phyloP scores from a whole-genome alignment of 2,797 vertebrate genomes.

The Brachymystax lenok region DNA sequence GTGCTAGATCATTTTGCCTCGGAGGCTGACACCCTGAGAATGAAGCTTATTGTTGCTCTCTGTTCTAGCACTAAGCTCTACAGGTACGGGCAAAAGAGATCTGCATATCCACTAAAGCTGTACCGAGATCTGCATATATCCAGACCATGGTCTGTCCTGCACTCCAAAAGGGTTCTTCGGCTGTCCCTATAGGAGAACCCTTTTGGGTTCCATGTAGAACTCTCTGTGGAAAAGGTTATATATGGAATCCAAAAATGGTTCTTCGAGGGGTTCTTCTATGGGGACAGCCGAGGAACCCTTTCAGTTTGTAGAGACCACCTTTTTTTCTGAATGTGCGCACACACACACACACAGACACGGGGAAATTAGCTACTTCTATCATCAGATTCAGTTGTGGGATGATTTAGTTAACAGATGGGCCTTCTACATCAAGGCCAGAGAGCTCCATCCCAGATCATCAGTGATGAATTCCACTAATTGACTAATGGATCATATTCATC shows the following conservation, averaged over 20 bases:
- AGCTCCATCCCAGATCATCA: conserved; percentile 6
- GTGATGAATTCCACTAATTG: conserved; percentile 27
- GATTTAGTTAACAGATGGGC: conserved; percentile 25
- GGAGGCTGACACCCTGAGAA: not conserved
- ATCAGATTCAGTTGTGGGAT: not conserved
- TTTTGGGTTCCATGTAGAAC: too few species aligned
- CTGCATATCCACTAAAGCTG: not conserved
- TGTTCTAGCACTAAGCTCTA: not conserved
- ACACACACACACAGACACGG: not conserved
- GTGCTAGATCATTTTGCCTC: not conserved
- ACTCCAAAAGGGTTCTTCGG: too few species aligned
- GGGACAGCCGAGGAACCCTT: too few species aligned
- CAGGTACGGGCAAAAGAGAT: not conserved
- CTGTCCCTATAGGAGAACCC: too few species aligned
- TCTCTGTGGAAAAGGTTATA: too few species aligned
- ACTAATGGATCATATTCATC: conserved; percentile 21
- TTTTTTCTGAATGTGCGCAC: too few species aligned
- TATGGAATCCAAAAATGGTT: too few species aligned
- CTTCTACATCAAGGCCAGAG: conserved; percentile 24
- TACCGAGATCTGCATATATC: not conserved
- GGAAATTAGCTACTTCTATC: not conserved
- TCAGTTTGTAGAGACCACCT: too few species aligned
- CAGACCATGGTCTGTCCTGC: not conserved
- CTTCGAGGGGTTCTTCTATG: too few species aligned
- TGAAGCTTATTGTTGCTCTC: not conserved